Base-by-base conservation (phyloP, 35 echinoderm and acorn worm species). In the Anneissia japonica region DNA sequence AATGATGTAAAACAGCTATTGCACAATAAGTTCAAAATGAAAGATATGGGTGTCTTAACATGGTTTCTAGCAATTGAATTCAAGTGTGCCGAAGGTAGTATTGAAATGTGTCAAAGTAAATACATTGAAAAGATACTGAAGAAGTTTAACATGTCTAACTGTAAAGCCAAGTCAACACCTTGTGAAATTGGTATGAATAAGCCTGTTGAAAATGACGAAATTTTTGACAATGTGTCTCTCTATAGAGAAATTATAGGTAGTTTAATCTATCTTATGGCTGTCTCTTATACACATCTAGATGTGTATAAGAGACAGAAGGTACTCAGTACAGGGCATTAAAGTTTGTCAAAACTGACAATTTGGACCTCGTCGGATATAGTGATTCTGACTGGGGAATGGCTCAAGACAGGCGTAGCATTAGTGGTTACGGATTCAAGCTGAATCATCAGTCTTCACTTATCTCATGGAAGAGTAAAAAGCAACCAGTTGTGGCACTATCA, bases 21-120 rank as follows among this genome's bases (percentile, higher is more conserved):
- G 73, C 75, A 86, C 5, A 21, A 17, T 76, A 86, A 86, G 31
- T 86, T 86, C 0, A 86, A 39, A 35, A 86, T 86, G 84, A 86
- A 76, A 77, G 84, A 76, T 77, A 0, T 86, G 0, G 31, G 32
- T 11, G 16, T 76, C 0, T 2, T 86, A 0, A 76, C 84, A 35
- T 86, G 75, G 11, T n/a, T n/a, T n/a, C n/a, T n/a, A n/a, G n/a
- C n/a, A n/a, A n/a, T n/a, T n/a, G n/a, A n/a, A n/a, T n/a, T n/a
- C n/a, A n/a, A n/a, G n/a, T n/a, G n/a, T n/a, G n/a, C n/a, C n/a
- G 29, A 72, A 11, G 0, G 6, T 31, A 34, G 56, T 10, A 84
- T 72, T 31, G 34, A 38, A 84, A 73, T 84, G 82, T 30, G 34
- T 11, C 82, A 84, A 73, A 84, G 82, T 36, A 72, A 21, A 51